Conservation (phyloP, 2,888 invertebrate species). For the Drosophila aldrichi region DNA sequence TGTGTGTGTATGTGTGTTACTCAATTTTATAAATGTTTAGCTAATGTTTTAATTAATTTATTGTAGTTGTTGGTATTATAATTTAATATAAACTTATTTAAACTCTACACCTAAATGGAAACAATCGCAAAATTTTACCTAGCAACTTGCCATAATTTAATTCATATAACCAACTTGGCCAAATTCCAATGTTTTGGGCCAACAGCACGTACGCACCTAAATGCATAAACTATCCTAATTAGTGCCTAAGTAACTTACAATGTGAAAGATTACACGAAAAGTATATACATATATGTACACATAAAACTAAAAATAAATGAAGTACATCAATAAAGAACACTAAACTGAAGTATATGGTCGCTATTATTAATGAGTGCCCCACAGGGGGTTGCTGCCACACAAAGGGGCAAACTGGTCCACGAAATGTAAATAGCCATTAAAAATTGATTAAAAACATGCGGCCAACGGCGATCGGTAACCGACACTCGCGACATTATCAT, state of each 20-base stretch:
- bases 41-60: slow-evolving; percentile 78
- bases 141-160: slow-evolving; percentile 75
- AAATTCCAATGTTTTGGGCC: slow-evolving; percentile 24
- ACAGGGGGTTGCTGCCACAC: slow-evolving; percentile 4
- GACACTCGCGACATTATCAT: slow-evolving; percentile 64
- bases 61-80: slow-evolving; percentile 80
- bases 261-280: slow-evolving; percentile 42
- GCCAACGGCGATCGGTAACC: slow-evolving; percentile 46
- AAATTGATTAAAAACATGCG: slow-evolving; percentile 78
- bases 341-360: slow-evolving; percentile 24
- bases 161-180: slow-evolving; percentile 43
- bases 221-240: slow-evolving; percentile 71
- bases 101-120: slow-evolving; percentile 45
- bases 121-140: slow-evolving; percentile 60
- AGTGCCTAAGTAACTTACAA: slow-evolving; percentile 58
- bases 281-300: slow-evolving; percentile 14
- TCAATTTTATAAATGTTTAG: slow-evolving; percentile 68
- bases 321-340: slow-evolving; percentile 52
- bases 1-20: slow-evolving; percentile 44
- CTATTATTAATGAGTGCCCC: slow-evolving; percentile 28
- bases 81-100: slow-evolving; percentile 62
- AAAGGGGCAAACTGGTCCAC: slow-evolving; percentile 51
- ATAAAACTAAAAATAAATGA: slow-evolving; percentile 33
- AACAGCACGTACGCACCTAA: slow-evolving; percentile 54
- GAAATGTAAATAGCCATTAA: slow-evolving; percentile 73